Conservation (phyloP, 2,797 vertebrate genomes). For the Garrulus glandarius region DNA sequence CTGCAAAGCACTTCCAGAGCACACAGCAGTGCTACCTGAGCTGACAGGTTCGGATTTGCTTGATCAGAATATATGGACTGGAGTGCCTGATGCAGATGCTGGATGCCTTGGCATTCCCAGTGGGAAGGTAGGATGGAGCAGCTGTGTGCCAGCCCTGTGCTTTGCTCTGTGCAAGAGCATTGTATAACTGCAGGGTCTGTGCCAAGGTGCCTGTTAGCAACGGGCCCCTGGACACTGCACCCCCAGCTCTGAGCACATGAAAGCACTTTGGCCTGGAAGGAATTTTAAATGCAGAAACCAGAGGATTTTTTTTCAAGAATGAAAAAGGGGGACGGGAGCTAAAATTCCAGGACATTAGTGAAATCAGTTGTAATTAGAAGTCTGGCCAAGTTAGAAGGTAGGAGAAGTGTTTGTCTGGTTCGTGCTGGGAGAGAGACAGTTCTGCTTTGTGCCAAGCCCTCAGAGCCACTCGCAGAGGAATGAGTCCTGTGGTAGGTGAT, state of each 20-base stretch:
- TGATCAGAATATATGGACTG: background rate
- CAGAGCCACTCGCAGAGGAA: background rate
- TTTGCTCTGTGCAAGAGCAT: background rate
- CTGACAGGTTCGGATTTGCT: background rate
- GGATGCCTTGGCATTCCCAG: background rate
- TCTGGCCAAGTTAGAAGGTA: constrained; percentile 17
- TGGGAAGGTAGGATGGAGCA: background rate
- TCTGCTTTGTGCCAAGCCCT: background rate
- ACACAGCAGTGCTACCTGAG: background rate
- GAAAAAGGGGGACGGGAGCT: background rate
- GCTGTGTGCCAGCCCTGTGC: background rate
- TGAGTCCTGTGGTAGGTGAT: background rate
- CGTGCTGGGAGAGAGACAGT: background rate
- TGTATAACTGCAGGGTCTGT: background rate
- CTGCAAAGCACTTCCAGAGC: background rate
- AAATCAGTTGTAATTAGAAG: constrained; percentile 32
- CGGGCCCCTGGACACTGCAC: background rate
- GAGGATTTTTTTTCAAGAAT: background rate
- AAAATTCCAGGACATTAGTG: constrained; percentile 24
- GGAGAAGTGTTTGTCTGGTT: constrained; percentile 37
- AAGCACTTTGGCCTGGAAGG: background rate
- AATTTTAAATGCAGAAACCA: constrained; percentile 39
- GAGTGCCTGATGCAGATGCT: background rate
- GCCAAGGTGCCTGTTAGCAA: constrained; percentile 30
- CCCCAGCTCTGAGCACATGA: background rate